These are phyloP conservation scores for Perithous albicinctus DNA, from an alignment of 2,888 invertebrate genomes.

Conservation along the genomic window DNA sequence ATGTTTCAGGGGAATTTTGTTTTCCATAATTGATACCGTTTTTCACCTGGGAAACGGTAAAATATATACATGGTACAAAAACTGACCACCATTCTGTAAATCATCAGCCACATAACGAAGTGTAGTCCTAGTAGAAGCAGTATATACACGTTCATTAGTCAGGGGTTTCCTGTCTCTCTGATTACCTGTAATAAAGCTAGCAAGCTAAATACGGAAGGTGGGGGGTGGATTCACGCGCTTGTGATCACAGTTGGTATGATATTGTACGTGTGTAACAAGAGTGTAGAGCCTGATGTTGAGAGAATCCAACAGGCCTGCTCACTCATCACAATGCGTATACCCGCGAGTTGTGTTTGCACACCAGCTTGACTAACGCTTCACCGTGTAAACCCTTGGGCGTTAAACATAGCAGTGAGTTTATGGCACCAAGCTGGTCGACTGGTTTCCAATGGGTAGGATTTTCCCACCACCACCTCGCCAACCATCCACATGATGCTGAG, in stretches of 20 bases:
- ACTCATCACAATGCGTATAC: conserved; percentile 24
- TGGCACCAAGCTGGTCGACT: conserved; percentile 17
- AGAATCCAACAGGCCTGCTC: conserved; percentile 6
- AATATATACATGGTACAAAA: not conserved
- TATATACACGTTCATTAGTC: conserved; percentile 31
- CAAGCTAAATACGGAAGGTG: conserved; percentile 1
- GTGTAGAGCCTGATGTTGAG: not conserved
- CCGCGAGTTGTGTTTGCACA: conserved; percentile 30
- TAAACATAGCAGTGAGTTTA: conserved; percentile 52
- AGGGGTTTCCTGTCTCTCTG: conserved; percentile 17
- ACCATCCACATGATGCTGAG: not conserved
- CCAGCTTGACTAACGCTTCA: not conserved
- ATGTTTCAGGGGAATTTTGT: no score
- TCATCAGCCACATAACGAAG: not conserved
- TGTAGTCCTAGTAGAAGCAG: not conserved
- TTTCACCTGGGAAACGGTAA: no score
- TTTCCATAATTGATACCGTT: no score
- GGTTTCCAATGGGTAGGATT: conserved; percentile 2
- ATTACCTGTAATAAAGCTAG: conserved; percentile 32
- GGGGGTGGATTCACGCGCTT: not conserved
- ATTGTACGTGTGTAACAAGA: not conserved
- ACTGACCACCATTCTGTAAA: not conserved
- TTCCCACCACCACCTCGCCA: not conserved
- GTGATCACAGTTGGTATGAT: conserved; percentile 13
- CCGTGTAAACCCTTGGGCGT: conserved; percentile 40